Evolutionary conservation across 2,797 vertebrate genomes (phyloP).

Genomic region (Peromyscus melanophrys): DNA sequence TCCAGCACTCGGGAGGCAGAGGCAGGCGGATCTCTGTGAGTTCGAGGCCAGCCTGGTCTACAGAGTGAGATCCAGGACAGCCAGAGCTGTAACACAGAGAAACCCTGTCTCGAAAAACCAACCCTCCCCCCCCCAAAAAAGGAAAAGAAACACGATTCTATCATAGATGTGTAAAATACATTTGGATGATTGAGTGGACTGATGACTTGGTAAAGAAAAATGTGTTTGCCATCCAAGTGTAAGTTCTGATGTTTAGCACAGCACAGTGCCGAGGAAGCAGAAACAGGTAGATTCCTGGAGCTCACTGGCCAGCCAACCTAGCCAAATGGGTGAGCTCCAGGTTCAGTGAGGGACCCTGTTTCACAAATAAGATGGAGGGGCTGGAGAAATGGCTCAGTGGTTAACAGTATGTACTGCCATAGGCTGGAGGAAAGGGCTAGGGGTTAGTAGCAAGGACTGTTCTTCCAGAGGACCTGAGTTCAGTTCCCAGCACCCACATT

Average conservation of each 20-base stretch:
- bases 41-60: too few relatives aligned
- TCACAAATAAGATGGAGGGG: neutral
- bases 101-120: too few relatives aligned
- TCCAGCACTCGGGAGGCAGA: too few relatives aligned
- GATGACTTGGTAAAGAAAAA: neutral
- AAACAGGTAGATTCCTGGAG: neutral
- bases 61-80: too few relatives aligned
- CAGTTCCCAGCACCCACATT: neutral
- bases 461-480: neutral
- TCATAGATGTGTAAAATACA: constrained; percentile 20
- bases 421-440: neutral
- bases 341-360: neutral
- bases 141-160: neutral
- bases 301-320: neutral
- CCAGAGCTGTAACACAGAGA: too few relatives aligned
- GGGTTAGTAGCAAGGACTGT: neutral
- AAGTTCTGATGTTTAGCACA: neutral
- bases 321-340: neutral
- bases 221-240: neutral
- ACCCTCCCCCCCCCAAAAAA: too few relatives aligned
- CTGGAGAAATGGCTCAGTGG: neutral
- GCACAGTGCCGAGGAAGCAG: neutral
- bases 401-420: neutral
- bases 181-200: neutral
- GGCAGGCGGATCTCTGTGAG: too few relatives aligned